phyloP scores from a whole-genome alignment of 2,113 vertebrate genomes.

The Dasyornis broadbenti region DNA sequence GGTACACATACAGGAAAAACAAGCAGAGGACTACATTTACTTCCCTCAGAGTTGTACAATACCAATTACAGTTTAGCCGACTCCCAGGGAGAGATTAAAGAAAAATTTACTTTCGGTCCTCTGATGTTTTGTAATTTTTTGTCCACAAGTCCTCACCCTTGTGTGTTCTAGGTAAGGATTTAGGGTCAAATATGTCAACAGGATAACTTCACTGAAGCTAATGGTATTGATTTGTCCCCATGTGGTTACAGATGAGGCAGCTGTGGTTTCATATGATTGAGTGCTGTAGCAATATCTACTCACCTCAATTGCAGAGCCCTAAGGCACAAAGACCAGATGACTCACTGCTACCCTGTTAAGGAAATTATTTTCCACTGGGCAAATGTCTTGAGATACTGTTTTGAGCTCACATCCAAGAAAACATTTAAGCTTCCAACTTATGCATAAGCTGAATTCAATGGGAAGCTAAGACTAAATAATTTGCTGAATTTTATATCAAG shows the following conservation, averaged over 20 bases:
- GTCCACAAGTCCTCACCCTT: neutral
- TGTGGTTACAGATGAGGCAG: constrained; percentile 25
- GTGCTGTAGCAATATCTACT: neutral
- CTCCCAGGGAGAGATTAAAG: neutral
- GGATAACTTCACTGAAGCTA: constrained; percentile 16
- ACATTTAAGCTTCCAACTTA: neutral
- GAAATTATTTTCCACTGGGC: neutral
- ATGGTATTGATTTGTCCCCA: constrained; percentile 17
- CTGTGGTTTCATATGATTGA: constrained; percentile 35
- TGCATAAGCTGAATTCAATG: neutral
- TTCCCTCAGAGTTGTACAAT: neutral
- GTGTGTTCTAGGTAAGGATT: neutral
- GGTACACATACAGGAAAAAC: neutral
- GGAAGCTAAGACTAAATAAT: neutral
- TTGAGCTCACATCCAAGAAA: constrained; percentile 12
- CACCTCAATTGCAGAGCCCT: constrained; percentile 3
- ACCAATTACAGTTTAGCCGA: neutral
- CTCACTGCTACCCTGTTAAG: constrained; percentile 13
- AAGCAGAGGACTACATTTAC: neutral
- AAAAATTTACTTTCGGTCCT: neutral
- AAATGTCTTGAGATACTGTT: neutral
- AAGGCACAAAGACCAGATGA: constrained; percentile 14
- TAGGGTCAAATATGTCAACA: constrained; percentile 9
- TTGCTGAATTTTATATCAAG: neutral
- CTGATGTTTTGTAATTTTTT: neutral